Base-by-base conservation (phyloP, 2,888 invertebrate species). In the Bruchidius siliquastri region DNA sequence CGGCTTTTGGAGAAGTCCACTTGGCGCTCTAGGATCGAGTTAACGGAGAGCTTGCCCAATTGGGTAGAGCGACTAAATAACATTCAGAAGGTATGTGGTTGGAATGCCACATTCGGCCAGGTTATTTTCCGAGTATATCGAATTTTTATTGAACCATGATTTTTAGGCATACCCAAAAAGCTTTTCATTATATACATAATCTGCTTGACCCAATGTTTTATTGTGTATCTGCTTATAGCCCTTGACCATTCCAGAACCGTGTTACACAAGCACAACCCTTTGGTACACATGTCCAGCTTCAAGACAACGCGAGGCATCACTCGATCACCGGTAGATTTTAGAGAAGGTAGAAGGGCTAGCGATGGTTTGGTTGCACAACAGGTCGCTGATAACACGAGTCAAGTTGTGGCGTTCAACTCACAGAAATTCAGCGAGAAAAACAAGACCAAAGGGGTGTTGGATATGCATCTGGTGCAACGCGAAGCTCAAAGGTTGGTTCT, bases 331-430 rank as follows among this genome's bases (percentile, higher is more conserved):
- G 94, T 96, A 10, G 94, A 95, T 85, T 96, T 96, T 85, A 80
- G 82, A 20, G 83, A 83, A 74, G 83, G 83, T 8, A 89, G 95
- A 72, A 90, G 97, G 74, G 97, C 97, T 0, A 97, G 96, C 81
- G 97, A 97, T 84, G 97, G 97, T 4, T 87, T 97, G 69, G 95
- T 97, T 26, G 94, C 93, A 22, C 94, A 94, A 82, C 94, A 94
- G 83, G 88, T 90, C 21, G 79, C 81, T 13, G 84, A 85, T 72
- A 32, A 30, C 2, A 87, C 88, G 81, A 89, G 88, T 76, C 88
- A 88, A 74, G 90, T 90, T 73, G 88, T 93, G 74, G 93, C 93
- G 32, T 94, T 94, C 84, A 92, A 92, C 80, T 91, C 92, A 79
- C 94, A 94, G 84, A 89, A 93, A 78, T 87, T 94, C 72, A 92